A percentile compares a stretch with the other conserved stretches of the same genome.
Conservation (phyloP, 2,113 vertebrate species). For the Abramis brama region DNA sequence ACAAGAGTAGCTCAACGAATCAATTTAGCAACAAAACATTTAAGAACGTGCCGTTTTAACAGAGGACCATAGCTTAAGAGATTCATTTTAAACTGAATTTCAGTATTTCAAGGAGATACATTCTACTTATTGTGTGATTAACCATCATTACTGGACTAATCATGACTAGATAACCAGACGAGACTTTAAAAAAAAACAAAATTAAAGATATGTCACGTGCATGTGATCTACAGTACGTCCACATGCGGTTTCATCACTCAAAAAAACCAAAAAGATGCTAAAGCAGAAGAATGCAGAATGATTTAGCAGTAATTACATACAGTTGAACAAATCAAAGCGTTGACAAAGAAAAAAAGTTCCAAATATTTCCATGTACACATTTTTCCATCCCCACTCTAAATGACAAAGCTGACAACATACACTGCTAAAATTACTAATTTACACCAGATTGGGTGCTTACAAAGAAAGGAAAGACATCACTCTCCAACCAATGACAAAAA, state of each 20-base stretch:
- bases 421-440: slow-evolving; percentile 16
- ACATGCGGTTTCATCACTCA: slow-evolving; percentile 26
- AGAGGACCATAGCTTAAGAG: slow-evolving; percentile 34
- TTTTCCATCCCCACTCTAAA: slow-evolving; percentile 14
- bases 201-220: background rate
- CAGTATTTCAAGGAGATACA: slow-evolving; percentile 22
- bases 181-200: background rate
- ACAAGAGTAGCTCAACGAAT: slow-evolving; percentile 27
- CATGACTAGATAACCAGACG: background rate
- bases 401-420: slow-evolving; percentile 38
- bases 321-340: slow-evolving; percentile 53
- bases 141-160: background rate
- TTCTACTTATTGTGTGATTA: slow-evolving; percentile 2
- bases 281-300: slow-evolving; percentile 21
- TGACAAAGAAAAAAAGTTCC: slow-evolving; percentile 14
- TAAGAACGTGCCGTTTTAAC: slow-evolving; percentile 46
- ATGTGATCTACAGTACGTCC: background rate
- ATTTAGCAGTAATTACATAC: slow-evolving; percentile 56
- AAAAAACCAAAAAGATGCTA: slow-evolving; percentile 17
- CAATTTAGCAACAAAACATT: slow-evolving; percentile 31
- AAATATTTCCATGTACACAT: slow-evolving; percentile 13
- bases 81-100: background rate
- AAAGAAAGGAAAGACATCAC: background rate
- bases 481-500: background rate
- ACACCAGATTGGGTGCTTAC: background rate